phyloP scores from a whole-genome alignment of 2,888 invertebrate genomes.

The Lycophotia porphyrea region DNA sequence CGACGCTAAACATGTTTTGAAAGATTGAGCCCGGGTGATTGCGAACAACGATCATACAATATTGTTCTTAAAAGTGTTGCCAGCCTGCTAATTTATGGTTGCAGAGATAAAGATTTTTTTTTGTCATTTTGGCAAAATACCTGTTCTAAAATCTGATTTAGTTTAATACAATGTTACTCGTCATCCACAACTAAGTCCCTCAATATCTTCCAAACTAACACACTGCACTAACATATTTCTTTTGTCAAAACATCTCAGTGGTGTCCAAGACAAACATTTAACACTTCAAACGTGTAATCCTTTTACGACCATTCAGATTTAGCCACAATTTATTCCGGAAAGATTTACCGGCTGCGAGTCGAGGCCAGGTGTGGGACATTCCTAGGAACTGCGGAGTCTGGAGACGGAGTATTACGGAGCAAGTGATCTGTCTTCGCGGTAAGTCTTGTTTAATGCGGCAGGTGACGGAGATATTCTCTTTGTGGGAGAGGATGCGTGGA shows the following conservation, averaged over 20 bases:
- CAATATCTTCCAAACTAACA: conserved; percentile 17
- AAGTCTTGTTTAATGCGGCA: conserved; percentile 73
- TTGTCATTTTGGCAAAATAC: background rate
- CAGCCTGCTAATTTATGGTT: background rate
- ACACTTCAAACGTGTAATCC: conserved; percentile 60
- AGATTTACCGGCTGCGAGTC: conserved; percentile 57
- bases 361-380: conserved; percentile 64
- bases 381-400: conserved; percentile 53
- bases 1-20: background rate
- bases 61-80: background rate
- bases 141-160: background rate
- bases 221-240: conserved; percentile 43
- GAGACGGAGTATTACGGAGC: conserved; percentile 36
- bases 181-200: background rate
- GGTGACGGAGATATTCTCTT: conserved; percentile 62
- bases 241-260: conserved; percentile 50
- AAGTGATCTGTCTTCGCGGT: conserved; percentile 62
- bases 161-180: background rate
- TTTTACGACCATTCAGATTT: conserved; percentile 52
- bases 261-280: conserved; percentile 52
- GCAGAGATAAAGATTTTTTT: background rate
- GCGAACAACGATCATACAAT: no score
- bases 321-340: conserved; percentile 52
- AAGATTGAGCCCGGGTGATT: no score
- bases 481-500: conserved; percentile 26